Conservation (phyloP, 2,113 vertebrate species). For the Onychostruthus taczanowskii region DNA sequence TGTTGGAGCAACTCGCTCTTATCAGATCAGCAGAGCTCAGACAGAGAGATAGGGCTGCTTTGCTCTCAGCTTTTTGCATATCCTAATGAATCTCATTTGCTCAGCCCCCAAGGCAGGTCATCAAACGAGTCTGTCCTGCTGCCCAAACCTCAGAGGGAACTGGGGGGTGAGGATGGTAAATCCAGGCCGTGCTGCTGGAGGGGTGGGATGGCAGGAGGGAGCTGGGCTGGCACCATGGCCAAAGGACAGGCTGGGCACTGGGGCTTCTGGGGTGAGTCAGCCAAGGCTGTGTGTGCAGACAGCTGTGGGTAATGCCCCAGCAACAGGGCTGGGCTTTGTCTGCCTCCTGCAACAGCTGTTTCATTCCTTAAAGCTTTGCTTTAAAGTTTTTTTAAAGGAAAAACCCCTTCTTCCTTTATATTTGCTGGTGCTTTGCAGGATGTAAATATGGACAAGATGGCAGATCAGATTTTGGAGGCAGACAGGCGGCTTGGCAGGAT, state of each 20-base stretch:
- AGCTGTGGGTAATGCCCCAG: not conserved
- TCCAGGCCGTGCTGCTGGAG: not conserved
- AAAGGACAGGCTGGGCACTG: not conserved
- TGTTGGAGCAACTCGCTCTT: slow-evolving; percentile 7
- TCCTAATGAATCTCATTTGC: slow-evolving; percentile 64
- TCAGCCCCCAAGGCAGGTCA: slow-evolving; percentile 57
- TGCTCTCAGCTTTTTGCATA: slow-evolving; percentile 36
- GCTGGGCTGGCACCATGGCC: not conserved
- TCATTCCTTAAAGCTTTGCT: not conserved
- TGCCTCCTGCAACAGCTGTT: not conserved
- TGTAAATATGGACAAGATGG: not conserved
- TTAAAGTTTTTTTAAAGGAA: not conserved
- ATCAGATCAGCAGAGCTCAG: slow-evolving; percentile 47
- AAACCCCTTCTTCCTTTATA: fast-evolving
- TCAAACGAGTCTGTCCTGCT: slow-evolving; percentile 1
- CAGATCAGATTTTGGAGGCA: not conserved
- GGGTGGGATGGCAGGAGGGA: not conserved
- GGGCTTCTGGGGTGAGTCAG: not conserved
- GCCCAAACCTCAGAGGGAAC: not conserved
- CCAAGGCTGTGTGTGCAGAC: not conserved
- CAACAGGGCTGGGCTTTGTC: not conserved
- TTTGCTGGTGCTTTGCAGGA: not conserved
- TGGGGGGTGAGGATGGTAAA: slow-evolving; percentile 28
- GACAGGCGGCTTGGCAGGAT: not conserved
- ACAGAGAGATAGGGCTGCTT: slow-evolving; percentile 47